Conservation (phyloP, 2,113 vertebrate species). For the Sigmodon hispidus region DNA sequence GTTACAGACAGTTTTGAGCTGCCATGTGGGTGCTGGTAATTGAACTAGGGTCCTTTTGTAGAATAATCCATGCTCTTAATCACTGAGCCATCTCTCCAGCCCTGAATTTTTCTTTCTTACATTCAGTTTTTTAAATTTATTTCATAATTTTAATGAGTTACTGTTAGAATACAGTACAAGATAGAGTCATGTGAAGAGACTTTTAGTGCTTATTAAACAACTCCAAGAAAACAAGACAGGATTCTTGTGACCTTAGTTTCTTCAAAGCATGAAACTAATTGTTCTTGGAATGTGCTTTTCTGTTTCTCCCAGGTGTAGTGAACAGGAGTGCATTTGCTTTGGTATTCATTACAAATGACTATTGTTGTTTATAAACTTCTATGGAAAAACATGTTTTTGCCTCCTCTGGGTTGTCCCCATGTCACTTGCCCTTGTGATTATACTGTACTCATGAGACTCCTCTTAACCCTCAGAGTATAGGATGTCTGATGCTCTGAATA, state of each 20-base stretch:
- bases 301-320: background rate
- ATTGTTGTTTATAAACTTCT: background rate
- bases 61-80: no score
- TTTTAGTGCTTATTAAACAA: background rate
- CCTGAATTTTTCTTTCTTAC: background rate
- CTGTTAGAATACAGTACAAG: background rate
- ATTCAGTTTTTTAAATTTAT: background rate
- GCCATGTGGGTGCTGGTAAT: no score
- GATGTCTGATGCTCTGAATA: background rate
- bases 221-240: background rate
- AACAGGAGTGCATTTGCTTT: no score
- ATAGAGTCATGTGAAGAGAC: background rate
- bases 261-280: background rate
- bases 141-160: slow-evolving; percentile 21
- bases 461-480: background rate
- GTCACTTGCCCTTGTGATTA: background rate
- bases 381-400: background rate
- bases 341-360: background rate
- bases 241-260: background rate
- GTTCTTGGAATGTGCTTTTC: background rate
- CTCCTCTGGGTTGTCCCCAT: no score
- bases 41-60: no score
- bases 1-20: no score
- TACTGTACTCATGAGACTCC: background rate
- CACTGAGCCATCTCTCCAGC: no score